phyloP scores from a whole-genome alignment of 2,888 invertebrate species.

The Melieria crassipennis region DNA sequence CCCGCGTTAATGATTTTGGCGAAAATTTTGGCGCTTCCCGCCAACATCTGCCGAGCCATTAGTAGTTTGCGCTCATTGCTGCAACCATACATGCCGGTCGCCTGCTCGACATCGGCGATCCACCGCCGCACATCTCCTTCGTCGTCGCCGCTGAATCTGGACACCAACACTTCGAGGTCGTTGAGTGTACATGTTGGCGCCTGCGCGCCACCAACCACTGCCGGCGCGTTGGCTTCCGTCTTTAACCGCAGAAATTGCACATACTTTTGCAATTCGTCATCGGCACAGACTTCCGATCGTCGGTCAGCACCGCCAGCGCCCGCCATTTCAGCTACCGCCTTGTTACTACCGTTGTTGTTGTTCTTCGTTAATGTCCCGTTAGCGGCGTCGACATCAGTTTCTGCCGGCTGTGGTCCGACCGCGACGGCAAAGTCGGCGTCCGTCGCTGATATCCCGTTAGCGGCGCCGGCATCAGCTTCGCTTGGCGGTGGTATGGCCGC shows the following conservation, averaged over 20 bases:
- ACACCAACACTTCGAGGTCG: conserved; percentile 6
- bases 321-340: too few species aligned
- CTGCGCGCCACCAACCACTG: background rate
- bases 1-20: background rate
- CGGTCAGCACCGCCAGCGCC: too few species aligned
- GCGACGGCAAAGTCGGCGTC: too few species aligned
- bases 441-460: too few species aligned
- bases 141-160: conserved; percentile 13
- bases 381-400: too few species aligned
- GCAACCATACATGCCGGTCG: conserved; percentile 8
- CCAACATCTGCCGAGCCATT: background rate
- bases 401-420: too few species aligned
- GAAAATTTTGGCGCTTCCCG: conserved; percentile 6
- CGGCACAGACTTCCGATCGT: too few species aligned
- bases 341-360: too few species aligned
- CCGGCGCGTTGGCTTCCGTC: background rate
- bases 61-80: conserved; percentile 7
- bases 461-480: too few species aligned
- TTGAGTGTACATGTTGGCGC: background rate
- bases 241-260: conserved; percentile 10
- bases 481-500: too few species aligned
- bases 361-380: too few species aligned
- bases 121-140: conserved; percentile 2
- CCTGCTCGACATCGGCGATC: conserved; percentile 5
- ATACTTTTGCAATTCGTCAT: background rate